phyloP scores from a whole-genome alignment of 1,140 invertebrate species.

The Uloborus diversus region DNA sequence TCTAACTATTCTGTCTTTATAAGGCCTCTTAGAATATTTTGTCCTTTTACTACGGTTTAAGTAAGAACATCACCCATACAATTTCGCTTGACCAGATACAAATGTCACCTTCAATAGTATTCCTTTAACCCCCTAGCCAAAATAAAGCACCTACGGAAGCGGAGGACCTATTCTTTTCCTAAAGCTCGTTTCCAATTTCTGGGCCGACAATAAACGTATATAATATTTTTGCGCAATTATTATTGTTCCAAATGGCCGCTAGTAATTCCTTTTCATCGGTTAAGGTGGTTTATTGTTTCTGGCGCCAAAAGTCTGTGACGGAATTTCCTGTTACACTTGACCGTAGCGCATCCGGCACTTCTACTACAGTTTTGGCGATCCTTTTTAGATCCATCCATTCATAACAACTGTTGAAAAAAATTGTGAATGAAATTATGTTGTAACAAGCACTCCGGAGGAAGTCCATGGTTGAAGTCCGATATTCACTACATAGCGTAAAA shows the following conservation, averaged over 20 bases:
- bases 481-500: background rate
- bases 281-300: slow-evolving; percentile 41
- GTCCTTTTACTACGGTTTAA: too few species aligned
- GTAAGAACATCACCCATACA: too few species aligned
- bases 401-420: slow-evolving; percentile 25
- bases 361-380: slow-evolving; percentile 2
- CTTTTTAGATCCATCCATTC: slow-evolving; percentile 8
- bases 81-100: slow-evolving; percentile 12
- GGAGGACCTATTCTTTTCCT: background rate
- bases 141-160: background rate
- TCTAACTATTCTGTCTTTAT: too few species aligned
- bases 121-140: background rate
- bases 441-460: background rate
- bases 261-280: background rate
- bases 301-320: slow-evolving; percentile 26
- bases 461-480: background rate
- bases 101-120: slow-evolving; percentile 16
- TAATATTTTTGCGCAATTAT: background rate
- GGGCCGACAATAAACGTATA: background rate
- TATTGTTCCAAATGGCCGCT: background rate
- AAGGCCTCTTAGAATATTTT: too few species aligned
- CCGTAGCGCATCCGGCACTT: slow-evolving; percentile 29
- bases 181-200: slow-evolving; percentile 15
- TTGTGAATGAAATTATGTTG: slow-evolving; percentile 2
- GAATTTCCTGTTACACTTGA: slow-evolving; percentile 35